Percentiles rank a stretch among this genome's conserved stretches.
Evolutionary conservation across 2,113 vertebrate species (phyloP).

Genomic region (Centropus bengalensis): DNA sequence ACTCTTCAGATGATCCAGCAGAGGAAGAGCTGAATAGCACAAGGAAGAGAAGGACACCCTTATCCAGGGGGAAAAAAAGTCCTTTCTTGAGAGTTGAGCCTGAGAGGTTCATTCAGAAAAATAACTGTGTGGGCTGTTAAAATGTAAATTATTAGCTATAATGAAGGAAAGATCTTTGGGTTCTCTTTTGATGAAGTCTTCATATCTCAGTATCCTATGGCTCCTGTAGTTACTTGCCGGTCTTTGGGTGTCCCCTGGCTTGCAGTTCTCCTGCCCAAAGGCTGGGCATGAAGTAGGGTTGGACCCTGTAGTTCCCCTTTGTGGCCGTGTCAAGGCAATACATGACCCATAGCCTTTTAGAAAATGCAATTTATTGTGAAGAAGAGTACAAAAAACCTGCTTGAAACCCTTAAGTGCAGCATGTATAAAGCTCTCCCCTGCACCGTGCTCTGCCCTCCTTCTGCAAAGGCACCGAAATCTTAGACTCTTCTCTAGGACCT

Average conservation of each 20-base stretch:
- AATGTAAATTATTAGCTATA: neutral
- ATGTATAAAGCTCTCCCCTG: neutral
- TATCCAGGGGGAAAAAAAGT: neutral
- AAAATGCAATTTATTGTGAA: neutral
- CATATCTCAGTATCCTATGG: too few species aligned
- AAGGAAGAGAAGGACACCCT: neutral
- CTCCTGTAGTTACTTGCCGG: neutral
- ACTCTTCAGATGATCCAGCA: neutral
- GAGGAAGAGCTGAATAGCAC: neutral
- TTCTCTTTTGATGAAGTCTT: neutral
- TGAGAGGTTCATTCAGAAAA: neutral
- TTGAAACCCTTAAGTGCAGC: neutral
- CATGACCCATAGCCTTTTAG: neutral
- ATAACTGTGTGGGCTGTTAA: neutral
- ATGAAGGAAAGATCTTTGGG: fast-evolving
- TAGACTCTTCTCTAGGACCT: neutral
- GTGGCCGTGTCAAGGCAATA: neutral
- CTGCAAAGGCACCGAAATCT: neutral
- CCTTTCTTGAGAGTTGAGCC: neutral
- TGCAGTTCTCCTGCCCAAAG: neutral
- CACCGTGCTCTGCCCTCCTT: neutral
- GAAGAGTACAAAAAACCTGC: neutral
- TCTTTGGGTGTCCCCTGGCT: neutral
- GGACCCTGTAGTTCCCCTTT: neutral
- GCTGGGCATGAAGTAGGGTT: neutral